Conservation (phyloP, 2,888 invertebrate genomes). For the Biston stratarius region DNA sequence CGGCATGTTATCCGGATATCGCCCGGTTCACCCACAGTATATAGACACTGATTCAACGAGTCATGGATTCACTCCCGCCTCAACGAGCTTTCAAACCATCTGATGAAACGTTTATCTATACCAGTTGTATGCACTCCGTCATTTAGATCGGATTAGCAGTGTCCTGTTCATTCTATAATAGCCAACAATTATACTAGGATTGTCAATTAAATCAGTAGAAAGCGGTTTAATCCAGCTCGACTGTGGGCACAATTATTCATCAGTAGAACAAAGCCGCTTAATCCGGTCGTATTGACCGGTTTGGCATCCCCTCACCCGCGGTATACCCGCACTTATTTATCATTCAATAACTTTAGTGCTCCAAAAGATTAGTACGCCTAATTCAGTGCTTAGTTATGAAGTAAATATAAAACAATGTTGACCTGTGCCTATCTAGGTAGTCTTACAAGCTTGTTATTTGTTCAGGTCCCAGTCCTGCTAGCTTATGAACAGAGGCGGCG, state of each 20-base stretch:
- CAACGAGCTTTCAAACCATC: conserved; percentile 45
- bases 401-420: not conserved
- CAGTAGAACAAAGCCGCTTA: conserved; percentile 79
- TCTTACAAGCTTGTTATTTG: conserved; percentile 11
- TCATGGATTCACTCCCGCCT: conserved; percentile 34
- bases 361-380: conserved; percentile 40
- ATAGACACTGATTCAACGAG: conserved; percentile 32
- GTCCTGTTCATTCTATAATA: conserved; percentile 73
- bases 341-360: conserved; percentile 68
- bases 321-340: conserved; percentile 63
- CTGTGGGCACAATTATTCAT: conserved; percentile 83
- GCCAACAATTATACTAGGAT: conserved; percentile 77
- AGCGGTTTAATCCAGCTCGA: conserved; percentile 80
- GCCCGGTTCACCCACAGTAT: conserved; percentile 46
- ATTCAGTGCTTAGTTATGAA: conserved; percentile 33
- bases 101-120: conserved; percentile 35
- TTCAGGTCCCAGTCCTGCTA: conserved; percentile 16
- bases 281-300: conserved; percentile 80
- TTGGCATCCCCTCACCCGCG: conserved; percentile 57
- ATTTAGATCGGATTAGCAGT: conserved; percentile 61
- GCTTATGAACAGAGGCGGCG: not conserved
- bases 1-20: conserved; percentile 60
- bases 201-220: conserved; percentile 83
- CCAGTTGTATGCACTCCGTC: conserved; percentile 35
- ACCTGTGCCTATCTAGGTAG: not conserved